Evolutionary conservation across 2,888 invertebrate genomes (phyloP), one percentile per base, ranked within the genome.

Genomic region (Chaetoderma sp.): DNA sequence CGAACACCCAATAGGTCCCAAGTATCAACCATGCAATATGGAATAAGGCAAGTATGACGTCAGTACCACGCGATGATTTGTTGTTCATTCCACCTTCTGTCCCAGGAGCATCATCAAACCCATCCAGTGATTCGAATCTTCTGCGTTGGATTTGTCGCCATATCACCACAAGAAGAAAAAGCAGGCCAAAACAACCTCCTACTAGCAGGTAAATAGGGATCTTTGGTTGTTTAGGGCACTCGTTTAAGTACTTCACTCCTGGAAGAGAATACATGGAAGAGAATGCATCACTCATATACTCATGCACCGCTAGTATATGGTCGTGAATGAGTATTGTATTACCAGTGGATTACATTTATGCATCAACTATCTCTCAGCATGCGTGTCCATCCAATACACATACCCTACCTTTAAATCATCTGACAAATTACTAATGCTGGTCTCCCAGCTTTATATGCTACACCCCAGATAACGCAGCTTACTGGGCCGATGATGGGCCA

Each of bases 131-230:
- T 67, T 87, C 86, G 75, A 86, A 87, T 28, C 88, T 89, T 4
- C 91, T 86, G 54, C 90, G 89, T 54, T 90, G 89, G 3, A 92
- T 88, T 86, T 92, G 92, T 63, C 23, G 16, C 90, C 92, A 91
- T 59, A 90, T 88, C 83, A 93, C 90, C 10, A 80, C 75, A 10
- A 77, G 65, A 6, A 84, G 69, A 68, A 93, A 92, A 0, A 92
- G 88, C 30, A 91, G 89, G 0, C 93, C 93, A 16, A 93, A 90
- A 21, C 91, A 90, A 0, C 94, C 94, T 0, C 93, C 94, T 16
- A 93, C 93, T 65, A 94, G 90, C 90, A 94, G 92, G 87, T 94
- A 94, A 18, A 93, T 90, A 0, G 94, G 93, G 68, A 94, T 91
- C 61, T 91, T 89, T 0, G 92, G 91, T 85, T 93, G 92, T 56